Percentiles rank a stretch among this genome's conserved stretches.
Conservation (phyloP, 2,113 vertebrate species). For the Caranx ignobilis region DNA sequence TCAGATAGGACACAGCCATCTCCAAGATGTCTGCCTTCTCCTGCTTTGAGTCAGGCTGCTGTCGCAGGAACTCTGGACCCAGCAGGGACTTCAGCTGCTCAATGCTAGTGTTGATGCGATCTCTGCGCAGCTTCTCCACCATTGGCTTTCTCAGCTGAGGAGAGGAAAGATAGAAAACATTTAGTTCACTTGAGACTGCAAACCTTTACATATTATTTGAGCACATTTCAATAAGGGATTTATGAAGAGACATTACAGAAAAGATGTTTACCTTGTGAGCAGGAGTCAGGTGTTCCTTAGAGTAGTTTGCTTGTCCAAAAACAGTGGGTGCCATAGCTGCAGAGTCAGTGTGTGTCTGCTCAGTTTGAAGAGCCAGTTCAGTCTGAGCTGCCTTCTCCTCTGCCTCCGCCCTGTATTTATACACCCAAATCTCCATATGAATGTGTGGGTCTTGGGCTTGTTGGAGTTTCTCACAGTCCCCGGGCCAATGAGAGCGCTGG, state of each 20-base stretch:
- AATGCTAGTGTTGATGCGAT: constrained; percentile 85
- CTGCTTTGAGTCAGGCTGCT: constrained; percentile 85
- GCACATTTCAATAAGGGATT: background rate
- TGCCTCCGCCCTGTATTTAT: constrained; percentile 77
- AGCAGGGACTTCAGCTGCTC: constrained; percentile 83
- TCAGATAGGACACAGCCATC: constrained; percentile 82
- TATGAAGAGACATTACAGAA: background rate
- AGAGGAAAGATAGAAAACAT: background rate
- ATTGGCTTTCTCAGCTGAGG: constrained; percentile 83
- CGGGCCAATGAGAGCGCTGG: constrained; percentile 78
- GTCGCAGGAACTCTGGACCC: constrained; percentile 81
- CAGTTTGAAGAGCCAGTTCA: constrained; percentile 66
- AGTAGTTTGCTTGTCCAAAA: constrained; percentile 63
- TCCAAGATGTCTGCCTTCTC: constrained; percentile 87
- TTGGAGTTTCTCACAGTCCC: constrained; percentile 83
- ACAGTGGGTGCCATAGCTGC: constrained; percentile 82
- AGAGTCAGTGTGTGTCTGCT: constrained; percentile 58
- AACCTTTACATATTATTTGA: background rate
- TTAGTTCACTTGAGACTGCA: constrained; percentile 15
- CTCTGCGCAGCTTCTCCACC: constrained; percentile 84
- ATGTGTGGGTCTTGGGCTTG: constrained; percentile 82
- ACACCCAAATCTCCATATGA: constrained; percentile 81
- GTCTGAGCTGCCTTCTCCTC: constrained; percentile 72
- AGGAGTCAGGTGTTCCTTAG: constrained; percentile 76
- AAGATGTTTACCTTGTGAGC: constrained; percentile 81